Evolutionary conservation across 2,888 invertebrate genomes (phyloP).

Genomic region (Pecten maximus): DNA sequence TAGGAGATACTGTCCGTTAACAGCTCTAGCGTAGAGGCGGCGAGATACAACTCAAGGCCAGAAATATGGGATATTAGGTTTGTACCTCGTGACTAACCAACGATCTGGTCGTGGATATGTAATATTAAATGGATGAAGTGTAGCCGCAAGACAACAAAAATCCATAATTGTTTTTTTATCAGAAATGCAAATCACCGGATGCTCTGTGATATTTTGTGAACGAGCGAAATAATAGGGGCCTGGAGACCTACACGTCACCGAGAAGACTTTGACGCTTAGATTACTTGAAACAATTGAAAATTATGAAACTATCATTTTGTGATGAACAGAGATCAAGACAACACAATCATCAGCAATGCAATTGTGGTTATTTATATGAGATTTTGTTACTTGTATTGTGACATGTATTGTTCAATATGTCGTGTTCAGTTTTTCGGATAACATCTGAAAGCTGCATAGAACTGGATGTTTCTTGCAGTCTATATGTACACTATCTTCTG

Average conservation of each 20-base stretch:
- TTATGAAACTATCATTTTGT: too few relatives aligned
- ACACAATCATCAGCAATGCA: too few relatives aligned
- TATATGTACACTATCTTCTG: neutral
- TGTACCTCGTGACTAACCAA: neutral
- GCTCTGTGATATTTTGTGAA: neutral
- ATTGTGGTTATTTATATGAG: too few relatives aligned
- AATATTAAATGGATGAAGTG: neutral
- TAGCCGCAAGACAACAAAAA: neutral
- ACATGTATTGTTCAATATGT: too few relatives aligned
- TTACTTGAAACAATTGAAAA: too few relatives aligned
- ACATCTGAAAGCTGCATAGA: too few relatives aligned
- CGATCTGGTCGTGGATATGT: neutral
- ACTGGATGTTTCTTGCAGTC: too few relatives aligned
- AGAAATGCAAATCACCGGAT: neutral
- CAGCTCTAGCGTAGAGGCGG: neutral
- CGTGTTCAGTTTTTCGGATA: too few relatives aligned
- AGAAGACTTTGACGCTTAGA: neutral
- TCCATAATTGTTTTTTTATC: neutral
- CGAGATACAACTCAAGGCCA: neutral
- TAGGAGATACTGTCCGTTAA: too few relatives aligned
- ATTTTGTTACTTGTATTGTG: too few relatives aligned
- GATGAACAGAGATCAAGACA: too few relatives aligned
- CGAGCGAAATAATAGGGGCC: neutral
- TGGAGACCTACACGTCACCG: neutral
- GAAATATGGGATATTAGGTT: neutral